These are phyloP conservation scores for Oriolus oriolus DNA, from an alignment of 2,113 vertebrate species.

Conservation along the genomic window DNA sequence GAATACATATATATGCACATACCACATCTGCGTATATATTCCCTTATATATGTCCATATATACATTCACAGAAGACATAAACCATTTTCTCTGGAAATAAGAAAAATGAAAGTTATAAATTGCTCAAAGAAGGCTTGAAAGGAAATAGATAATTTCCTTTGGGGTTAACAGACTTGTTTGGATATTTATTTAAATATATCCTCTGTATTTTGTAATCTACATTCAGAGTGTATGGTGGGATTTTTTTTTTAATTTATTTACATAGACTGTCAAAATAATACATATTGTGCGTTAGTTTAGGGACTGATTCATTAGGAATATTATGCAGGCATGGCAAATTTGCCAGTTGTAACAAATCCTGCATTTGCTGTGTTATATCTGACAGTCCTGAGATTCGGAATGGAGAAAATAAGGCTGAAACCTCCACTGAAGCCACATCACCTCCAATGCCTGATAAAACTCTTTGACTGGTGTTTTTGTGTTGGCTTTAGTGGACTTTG, in stretches of 20 bases:
- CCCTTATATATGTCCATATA: slow-evolving; percentile 35
- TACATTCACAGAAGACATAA: slow-evolving; percentile 40
- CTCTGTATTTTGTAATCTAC: not conserved
- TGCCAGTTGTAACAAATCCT: not conserved
- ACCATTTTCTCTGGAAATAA: not conserved
- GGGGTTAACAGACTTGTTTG: not conserved
- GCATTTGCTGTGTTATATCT: not conserved
- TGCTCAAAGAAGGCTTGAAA: slow-evolving; percentile 39
- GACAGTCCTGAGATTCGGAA: slow-evolving; percentile 10
- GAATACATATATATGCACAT: slow-evolving; percentile 2
- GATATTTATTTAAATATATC: not conserved
- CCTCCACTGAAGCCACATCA: not conserved
- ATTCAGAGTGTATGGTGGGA: not conserved
- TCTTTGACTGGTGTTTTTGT: not conserved
- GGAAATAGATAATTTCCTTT: not conserved
- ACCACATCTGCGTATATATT: not conserved
- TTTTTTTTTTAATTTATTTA: not conserved
- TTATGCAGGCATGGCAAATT: not conserved
- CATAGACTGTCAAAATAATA: not conserved
- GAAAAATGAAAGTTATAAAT: slow-evolving; percentile 25
- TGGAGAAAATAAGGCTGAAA: slow-evolving; percentile 33
- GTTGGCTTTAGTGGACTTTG: not conserved
- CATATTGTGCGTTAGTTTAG: slow-evolving; percentile 31
- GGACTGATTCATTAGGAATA: not conserved
- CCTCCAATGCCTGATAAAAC: not conserved